Evolutionary conservation across 2,797 vertebrate species (phyloP).

Genomic region (Ciconia nigra): DNA sequence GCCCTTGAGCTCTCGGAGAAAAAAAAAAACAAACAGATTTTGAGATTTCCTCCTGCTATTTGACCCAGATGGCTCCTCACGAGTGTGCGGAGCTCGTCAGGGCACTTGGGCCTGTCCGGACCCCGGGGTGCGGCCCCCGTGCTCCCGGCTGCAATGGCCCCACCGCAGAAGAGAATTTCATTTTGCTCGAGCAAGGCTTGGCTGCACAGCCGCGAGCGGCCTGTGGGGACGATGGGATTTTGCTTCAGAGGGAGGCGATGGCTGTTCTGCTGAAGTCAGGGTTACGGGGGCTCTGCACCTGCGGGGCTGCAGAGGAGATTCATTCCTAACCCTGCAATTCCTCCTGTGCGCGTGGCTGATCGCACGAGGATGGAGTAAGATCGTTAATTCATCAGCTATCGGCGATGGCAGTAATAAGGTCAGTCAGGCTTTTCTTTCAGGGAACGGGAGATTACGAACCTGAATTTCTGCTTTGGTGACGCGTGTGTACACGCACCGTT

Average conservation of each 20-base stretch:
- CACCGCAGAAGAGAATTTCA: neutral
- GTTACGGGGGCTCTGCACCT: no score
- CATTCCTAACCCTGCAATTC: fast-evolving
- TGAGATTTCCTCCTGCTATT: slow-evolving; percentile 14
- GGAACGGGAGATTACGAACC: fast-evolving
- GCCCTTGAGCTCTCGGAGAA: neutral
- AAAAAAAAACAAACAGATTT: neutral
- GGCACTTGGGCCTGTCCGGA: fast-evolving
- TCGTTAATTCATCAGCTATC: fast-evolving
- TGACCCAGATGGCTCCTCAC: slow-evolving; percentile 18
- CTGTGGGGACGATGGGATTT: neutral
- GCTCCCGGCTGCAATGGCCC: fast-evolving
- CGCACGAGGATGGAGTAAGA: fast-evolving
- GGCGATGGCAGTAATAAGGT: fast-evolving
- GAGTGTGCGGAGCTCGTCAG: neutral
- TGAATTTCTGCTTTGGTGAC: fast-evolving
- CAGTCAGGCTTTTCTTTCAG: neutral
- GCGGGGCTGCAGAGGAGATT: neutral
- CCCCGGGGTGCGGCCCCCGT: fast-evolving
- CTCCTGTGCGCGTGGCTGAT: neutral
- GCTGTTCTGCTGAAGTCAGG: neutral
- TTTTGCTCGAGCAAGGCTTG: neutral
- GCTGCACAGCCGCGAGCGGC: neutral
- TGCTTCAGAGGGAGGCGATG: neutral
- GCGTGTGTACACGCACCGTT: fast-evolving